These are phyloP conservation scores for Drosophila dives DNA, from an alignment of 2,888 invertebrate genomes.

Conservation along the genomic window DNA sequence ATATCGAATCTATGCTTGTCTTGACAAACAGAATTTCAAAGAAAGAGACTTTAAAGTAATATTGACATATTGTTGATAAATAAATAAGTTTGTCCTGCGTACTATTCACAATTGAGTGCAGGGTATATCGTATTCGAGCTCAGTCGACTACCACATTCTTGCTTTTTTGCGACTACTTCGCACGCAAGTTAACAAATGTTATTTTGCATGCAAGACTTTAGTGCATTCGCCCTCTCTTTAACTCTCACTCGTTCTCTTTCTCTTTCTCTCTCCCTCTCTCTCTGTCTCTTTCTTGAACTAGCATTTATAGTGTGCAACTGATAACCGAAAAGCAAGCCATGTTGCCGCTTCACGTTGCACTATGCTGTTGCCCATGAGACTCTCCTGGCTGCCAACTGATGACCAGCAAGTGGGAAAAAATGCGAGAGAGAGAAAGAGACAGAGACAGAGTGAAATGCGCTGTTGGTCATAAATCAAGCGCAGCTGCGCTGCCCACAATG, in stretches of 20 bases:
- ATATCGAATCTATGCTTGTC: not conserved
- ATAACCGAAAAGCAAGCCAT: not conserved
- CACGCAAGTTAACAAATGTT: not conserved
- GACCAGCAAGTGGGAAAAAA: not conserved
- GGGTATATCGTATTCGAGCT: not conserved
- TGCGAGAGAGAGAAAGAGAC: not conserved
- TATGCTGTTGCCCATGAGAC: conserved; percentile 1
- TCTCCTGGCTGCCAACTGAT: not conserved
- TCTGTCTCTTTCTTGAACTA: not conserved
- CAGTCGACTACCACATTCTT: not conserved
- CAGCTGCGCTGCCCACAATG: conserved; percentile 32
- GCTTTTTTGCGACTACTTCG: not conserved
- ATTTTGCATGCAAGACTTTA: not conserved
- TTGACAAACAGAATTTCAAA: not conserved
- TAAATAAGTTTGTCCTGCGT: not conserved
- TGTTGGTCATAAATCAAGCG: conserved; percentile 63
- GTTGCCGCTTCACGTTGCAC: conserved; percentile 5
- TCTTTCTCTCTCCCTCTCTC: not conserved
- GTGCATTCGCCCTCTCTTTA: not conserved
- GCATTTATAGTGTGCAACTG: conserved; percentile 3
- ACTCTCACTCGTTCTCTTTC: not conserved
- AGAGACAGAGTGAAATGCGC: conserved; percentile 10
- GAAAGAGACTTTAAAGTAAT: too few relatives aligned
- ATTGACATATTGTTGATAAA: too few relatives aligned
- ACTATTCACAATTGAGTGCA: not conserved